These are phyloP conservation scores for Atrina japonica DNA, from an alignment of 2,888 invertebrate genomes.

Conservation along the genomic window DNA sequence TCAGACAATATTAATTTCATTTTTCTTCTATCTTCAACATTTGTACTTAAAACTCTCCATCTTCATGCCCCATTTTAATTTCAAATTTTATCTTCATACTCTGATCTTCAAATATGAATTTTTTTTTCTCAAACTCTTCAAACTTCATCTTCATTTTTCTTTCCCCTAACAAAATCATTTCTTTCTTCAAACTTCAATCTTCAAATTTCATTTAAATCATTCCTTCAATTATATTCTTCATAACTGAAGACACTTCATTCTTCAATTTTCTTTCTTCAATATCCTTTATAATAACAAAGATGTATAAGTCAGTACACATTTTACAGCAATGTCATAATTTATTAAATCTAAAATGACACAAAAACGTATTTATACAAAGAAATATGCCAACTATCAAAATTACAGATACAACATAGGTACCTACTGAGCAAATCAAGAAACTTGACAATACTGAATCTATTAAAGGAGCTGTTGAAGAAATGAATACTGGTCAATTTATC, in stretches of 20 bases:
- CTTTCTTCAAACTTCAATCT: conserved; percentile 16
- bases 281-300: conserved; percentile 51
- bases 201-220: conserved; percentile 16
- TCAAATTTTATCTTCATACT: conserved; percentile 9
- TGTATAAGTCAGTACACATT: conserved; percentile 8
- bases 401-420: no score
- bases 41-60: no score
- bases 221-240: conserved; percentile 34
- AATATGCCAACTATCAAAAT: no score
- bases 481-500: no score
- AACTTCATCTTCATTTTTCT: conserved; percentile 23
- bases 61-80: not conserved
- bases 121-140: conserved; percentile 15
- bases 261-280: conserved; percentile 65
- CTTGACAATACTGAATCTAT: no score
- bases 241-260: conserved; percentile 44
- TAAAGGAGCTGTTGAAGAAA: no score
- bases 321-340: no score
- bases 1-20: no score
- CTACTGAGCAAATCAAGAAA: no score
- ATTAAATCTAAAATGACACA: conserved; percentile 3
- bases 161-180: conserved; percentile 7
- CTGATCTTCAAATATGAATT: not conserved
- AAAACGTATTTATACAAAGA: not conserved
- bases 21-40: conserved; percentile 12